Evolutionary conservation across 2,888 invertebrate genomes (phyloP).

Genomic region (Agrochola circellaris): DNA sequence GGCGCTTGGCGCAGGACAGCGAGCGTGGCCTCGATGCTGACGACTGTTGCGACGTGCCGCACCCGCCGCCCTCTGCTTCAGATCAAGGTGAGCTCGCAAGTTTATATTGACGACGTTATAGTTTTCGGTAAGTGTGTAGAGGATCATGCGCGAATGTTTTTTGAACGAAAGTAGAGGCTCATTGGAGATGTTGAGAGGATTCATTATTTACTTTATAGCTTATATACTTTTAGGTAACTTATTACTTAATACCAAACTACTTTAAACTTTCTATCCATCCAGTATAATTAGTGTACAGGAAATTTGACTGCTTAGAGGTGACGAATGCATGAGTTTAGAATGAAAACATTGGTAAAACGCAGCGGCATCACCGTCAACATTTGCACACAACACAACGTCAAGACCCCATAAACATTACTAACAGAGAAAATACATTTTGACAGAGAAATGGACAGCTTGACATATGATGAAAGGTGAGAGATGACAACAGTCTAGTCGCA

Average conservation of each 20-base stretch:
- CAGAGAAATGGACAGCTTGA: conserved; percentile 84
- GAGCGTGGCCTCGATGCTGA: conserved; percentile 89
- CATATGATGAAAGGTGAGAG: conserved; percentile 81
- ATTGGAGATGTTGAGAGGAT: conserved; percentile 5
- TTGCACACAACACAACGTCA: conserved; percentile 57
- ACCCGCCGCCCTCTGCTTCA: conserved; percentile 89
- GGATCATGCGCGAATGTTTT: conserved; percentile 25
- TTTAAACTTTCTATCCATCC: conserved; percentile 4
- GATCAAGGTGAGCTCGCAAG: conserved; percentile 82
- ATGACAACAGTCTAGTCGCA: conserved; percentile 60
- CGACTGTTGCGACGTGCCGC: conserved; percentile 90
- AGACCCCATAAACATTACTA: conserved; percentile 65
- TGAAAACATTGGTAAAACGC: conserved; percentile 19
- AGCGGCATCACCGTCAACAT: conserved; percentile 43
- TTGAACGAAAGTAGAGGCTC: conserved; percentile 28
- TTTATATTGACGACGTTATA: conserved; percentile 52
- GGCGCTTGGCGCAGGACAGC: conserved; percentile 91
- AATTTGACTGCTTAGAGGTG: conserved; percentile 17
- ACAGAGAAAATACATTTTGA: conserved; percentile 82
- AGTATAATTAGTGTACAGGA: conserved; percentile 8
- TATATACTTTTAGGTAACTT: conserved; percentile 5
- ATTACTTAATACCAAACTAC: conserved; percentile 8
- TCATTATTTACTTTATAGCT: conserved; percentile 9
- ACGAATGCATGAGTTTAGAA: conserved; percentile 49
- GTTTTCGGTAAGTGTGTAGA: conserved; percentile 60